Percentiles rank a stretch among this genome's conserved stretches.
phyloP scores from a whole-genome alignment of 23 tunicate species.

The Clavelina lepadiformis region DNA sequence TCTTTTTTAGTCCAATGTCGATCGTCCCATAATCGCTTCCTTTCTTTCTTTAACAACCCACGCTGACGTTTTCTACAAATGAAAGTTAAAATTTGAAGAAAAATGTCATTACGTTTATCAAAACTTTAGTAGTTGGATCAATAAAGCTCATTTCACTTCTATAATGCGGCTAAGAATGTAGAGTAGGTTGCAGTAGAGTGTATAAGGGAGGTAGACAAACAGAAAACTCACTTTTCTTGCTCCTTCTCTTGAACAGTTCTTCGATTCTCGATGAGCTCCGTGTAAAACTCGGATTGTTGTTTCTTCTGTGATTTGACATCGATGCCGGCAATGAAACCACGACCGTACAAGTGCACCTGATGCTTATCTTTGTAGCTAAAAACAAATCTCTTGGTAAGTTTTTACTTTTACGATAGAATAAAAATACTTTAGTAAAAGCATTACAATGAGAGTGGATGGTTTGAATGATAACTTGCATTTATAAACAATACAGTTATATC shows the following conservation, averaged over 20 bases:
- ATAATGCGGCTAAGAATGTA: no score
- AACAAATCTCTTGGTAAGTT: no score
- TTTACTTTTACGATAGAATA: not conserved
- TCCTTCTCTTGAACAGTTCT: conserved; percentile 83
- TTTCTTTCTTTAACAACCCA: conserved; percentile 65
- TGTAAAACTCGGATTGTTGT: conserved; percentile 78
- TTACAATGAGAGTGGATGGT: not conserved
- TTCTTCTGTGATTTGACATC: conserved; percentile 91
- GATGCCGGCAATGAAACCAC: conserved; percentile 96
- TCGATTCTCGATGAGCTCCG: conserved; percentile 67
- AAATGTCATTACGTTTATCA: no score
- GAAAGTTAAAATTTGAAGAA: no score
- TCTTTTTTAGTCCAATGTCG: conserved; percentile 95
- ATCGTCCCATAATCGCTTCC: conserved; percentile 77
- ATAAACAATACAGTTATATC: no score
- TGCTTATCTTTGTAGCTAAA: conserved; percentile 85
- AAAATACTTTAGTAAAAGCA: not conserved
- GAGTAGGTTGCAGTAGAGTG: no score
- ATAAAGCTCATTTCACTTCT: no score
- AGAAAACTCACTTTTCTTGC: conserved; percentile 71
- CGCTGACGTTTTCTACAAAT: conserved; percentile 45
- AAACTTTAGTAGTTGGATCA: no score
- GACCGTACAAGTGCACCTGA: conserved; percentile 91
- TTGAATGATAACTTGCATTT: no score
- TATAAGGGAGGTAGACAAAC: no score